phyloP scores from a whole-genome alignment of 1,140 invertebrate species.

The Ceratina calcarata region DNA sequence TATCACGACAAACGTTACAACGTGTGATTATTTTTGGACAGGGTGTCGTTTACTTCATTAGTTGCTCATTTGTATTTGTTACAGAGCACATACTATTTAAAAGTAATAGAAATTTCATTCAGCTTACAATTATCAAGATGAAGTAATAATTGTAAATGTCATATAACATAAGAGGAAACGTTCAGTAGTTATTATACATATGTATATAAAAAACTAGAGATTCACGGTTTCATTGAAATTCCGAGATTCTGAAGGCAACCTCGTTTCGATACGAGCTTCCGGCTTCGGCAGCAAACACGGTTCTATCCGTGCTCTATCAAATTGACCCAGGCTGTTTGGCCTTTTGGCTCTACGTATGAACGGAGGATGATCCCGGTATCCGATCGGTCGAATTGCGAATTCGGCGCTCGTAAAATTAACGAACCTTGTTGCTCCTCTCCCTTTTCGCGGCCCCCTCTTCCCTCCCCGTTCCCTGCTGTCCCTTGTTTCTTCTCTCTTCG shows the following conservation, averaged over 20 bases:
- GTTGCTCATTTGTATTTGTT: too few species aligned
- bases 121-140: too few species aligned
- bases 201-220: too few species aligned
- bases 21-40: not conserved
- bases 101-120: too few species aligned
- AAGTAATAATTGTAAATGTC: too few species aligned
- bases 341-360: conserved; percentile 53
- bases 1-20: conserved; percentile 30
- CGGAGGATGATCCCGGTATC: conserved; percentile 60
- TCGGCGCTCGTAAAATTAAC: conserved; percentile 75
- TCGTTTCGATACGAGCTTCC: not conserved
- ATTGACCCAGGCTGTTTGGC: conserved; percentile 72
- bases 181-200: too few species aligned
- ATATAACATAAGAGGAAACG: too few species aligned
- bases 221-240: not conserved
- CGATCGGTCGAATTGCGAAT: conserved; percentile 73
- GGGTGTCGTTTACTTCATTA: not conserved
- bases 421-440: conserved; percentile 59
- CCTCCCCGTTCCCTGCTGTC: conserved; percentile 22
- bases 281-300: not conserved
- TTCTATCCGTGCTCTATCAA: conserved; percentile 57
- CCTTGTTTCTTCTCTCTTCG: conserved; percentile 56
- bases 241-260: not conserved
- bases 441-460: not conserved
- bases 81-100: too few species aligned